These are phyloP conservation scores for Taxidea taxus DNA, from an alignment of 2,113 vertebrate genomes.

Conservation along the genomic window DNA sequence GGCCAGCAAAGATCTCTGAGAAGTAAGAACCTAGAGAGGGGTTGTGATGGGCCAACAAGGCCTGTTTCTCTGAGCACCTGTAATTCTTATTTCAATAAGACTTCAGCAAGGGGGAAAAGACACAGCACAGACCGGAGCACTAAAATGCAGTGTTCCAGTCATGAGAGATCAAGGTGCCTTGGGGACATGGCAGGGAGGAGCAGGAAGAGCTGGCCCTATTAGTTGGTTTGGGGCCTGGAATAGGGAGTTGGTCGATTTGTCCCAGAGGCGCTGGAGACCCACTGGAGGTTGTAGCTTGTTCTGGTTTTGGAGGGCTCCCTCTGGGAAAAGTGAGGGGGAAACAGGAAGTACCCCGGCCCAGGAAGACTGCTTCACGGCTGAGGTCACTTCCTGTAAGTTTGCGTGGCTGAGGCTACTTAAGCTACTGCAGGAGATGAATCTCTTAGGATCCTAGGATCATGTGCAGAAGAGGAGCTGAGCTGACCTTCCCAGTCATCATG, in stretches of 20 bases:
- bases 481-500: background rate
- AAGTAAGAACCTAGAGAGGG: background rate
- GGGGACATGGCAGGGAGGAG: fast-evolving
- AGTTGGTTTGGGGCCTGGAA: background rate
- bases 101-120: background rate
- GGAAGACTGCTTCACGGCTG: background rate
- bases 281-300: background rate
- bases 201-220: background rate
- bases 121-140: background rate
- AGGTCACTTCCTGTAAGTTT: background rate
- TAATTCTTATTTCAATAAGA: background rate
- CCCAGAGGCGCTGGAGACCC: background rate
- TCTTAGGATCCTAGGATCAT: background rate
- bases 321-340: background rate
- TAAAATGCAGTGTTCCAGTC: background rate
- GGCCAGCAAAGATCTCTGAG: background rate
- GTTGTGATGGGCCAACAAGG: background rate
- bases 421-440: background rate
- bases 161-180: fast-evolving
- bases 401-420: background rate
- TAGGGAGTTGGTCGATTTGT: background rate
- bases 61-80: background rate
- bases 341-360: background rate
- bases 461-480: background rate
- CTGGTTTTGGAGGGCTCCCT: background rate